Base-by-base conservation (phyloP, 2,888 invertebrate genomes). In the Caenorhabditis sinica region DNA sequence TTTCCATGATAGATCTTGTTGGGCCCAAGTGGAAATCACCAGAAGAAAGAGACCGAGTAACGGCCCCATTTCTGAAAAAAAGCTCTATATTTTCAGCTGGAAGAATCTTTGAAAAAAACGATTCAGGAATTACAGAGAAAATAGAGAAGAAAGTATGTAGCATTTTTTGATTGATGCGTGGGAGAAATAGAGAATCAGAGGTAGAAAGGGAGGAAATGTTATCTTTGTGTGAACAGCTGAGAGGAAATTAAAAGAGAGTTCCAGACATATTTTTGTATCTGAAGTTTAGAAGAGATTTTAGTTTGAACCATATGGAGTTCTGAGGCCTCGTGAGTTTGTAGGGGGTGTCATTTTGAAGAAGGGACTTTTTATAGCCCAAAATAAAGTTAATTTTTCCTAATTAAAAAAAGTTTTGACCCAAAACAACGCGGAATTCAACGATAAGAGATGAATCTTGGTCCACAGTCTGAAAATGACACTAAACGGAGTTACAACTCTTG, bases 1-100 rank as follows among this genome's bases (percentile, higher is more conserved):
- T 40, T 79, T 77, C 86, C 86, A 86, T 66, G 86, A 86, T 15
- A 86, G 51, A 76, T 86, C 86, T 49, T 85, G 83, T 68, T 79
- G 80, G 8, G 72, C 72, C 25, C 33, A 49, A 33, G 65, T 66
- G 58, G 58, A 56, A 80, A 72, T 80, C 25, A 72, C 65, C 58
- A 73, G 6, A 45, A 80, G 72, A 80, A 72, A 58, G 65, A 80
- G 72, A 58, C 33, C 33, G 36, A 56, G 6, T 28, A 63, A 17
- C 9, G 56, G 71, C 45, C 71, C 33, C 80, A 80, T 80, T 53
- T 63, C 79, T 71, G 71, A 76, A 30, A 40, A 23, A 74, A 53
- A 40, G 43, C 4, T 28, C 9, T 23, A 25, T 11, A 40, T 11
- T 11, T 11, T 69, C n/a, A n/a, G n/a, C n/a, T n/a, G n/a, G 20